Conservation (phyloP, 2,797 vertebrate species). For the Scyliorhinus canicula region DNA sequence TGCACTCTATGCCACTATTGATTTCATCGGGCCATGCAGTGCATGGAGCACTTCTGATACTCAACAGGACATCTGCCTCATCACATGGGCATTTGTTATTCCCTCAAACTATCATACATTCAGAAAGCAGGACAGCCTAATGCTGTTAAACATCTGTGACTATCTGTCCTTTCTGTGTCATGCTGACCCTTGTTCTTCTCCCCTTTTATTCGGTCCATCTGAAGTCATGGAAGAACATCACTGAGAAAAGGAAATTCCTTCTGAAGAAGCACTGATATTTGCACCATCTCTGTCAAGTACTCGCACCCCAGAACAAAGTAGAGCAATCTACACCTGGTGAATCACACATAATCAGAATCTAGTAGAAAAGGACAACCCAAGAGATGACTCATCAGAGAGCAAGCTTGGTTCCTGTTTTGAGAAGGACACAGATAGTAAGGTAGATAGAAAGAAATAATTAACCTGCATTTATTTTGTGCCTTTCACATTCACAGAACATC, state of each 20-base stretch:
- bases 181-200: background rate
- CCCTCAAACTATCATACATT: background rate
- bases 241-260: background rate
- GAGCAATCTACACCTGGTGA: too few relatives aligned
- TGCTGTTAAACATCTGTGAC: background rate
- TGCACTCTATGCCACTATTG: too few relatives aligned
- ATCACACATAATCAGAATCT: too few relatives aligned
- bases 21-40: background rate
- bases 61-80: background rate
- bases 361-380: too few relatives aligned
- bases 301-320: too few relatives aligned
- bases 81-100: background rate
- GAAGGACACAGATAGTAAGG: too few relatives aligned
- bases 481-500: too few relatives aligned
- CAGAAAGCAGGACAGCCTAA: background rate
- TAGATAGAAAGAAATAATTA: too few relatives aligned
- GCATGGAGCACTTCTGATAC: background rate
- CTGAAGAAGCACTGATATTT: background rate
- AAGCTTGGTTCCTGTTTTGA: too few relatives aligned
- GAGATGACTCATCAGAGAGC: too few relatives aligned
- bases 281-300: background rate
- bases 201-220: background rate
- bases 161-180: background rate
- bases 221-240: background rate
- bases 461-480: too few relatives aligned